These are phyloP conservation scores for Sturmia bella DNA, from an alignment of 2,888 invertebrate species.

Conservation along the genomic window DNA sequence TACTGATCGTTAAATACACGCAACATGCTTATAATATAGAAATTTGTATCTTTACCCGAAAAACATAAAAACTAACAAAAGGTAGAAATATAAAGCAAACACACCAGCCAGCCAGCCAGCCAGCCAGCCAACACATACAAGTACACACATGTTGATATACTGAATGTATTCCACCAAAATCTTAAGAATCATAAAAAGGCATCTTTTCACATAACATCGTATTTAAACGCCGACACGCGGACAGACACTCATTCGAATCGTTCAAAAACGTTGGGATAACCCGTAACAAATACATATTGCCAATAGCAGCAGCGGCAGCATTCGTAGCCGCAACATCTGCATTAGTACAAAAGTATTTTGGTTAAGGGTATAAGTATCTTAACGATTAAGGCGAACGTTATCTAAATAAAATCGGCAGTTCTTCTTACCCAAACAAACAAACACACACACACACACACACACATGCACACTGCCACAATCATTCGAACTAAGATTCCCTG, in stretches of 20 bases:
- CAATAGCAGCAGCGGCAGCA: slow-evolving; percentile 37
- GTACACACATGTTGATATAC: too few relatives aligned
- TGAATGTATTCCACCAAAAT: slow-evolving; percentile 53
- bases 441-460: background rate
- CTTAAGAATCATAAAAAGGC: slow-evolving; percentile 52
- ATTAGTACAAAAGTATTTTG: slow-evolving; percentile 30
- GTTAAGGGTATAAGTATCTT: slow-evolving; percentile 63
- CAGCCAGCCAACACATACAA: background rate
- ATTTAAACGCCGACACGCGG: slow-evolving; percentile 7
- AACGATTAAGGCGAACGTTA: slow-evolving; percentile 45
- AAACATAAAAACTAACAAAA: slow-evolving; percentile 52
- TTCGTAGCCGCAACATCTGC: slow-evolving; percentile 4
- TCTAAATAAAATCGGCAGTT: slow-evolving; percentile 59
- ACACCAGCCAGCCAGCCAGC: slow-evolving; percentile 51
- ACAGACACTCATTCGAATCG: slow-evolving; percentile 31
- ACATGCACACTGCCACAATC: background rate
- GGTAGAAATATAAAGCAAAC: slow-evolving; percentile 52
- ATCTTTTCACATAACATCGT: slow-evolving; percentile 4
- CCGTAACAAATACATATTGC: slow-evolving; percentile 30
- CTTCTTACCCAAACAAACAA: slow-evolving; percentile 26
- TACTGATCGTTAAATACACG: slow-evolving; percentile 64
- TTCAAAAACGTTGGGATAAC: slow-evolving; percentile 48
- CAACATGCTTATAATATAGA: slow-evolving; percentile 62
- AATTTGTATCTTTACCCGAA: slow-evolving; percentile 54
- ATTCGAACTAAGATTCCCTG: slow-evolving; percentile 26